Percentiles rank a stretch among this genome's conserved stretches.
phyloP scores from a whole-genome alignment of 1,140 invertebrate genomes.

The Cephus cinctus region DNA sequence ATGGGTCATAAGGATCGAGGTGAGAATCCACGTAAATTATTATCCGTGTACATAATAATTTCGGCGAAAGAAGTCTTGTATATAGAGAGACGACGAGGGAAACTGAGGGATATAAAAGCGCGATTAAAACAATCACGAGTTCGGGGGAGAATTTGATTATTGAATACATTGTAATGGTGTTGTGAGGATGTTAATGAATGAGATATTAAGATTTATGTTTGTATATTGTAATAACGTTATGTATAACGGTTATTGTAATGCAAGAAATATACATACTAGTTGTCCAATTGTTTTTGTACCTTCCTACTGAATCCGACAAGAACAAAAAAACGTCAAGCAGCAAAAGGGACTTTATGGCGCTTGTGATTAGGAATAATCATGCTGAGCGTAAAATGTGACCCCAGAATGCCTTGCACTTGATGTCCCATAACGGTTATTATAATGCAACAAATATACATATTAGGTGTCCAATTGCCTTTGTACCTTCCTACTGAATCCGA shows the following conservation, averaged over 20 bases:
- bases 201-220: slow-evolving; percentile 44
- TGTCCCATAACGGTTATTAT: slow-evolving; percentile 3
- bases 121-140: slow-evolving; percentile 12
- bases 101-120: slow-evolving; percentile 10
- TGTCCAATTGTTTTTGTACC: too few relatives aligned
- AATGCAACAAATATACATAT: slow-evolving; percentile 3
- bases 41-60: too few relatives aligned
- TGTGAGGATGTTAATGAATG: slow-evolving; percentile 37
- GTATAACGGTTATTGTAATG: slow-evolving; percentile 42
- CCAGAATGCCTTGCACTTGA: too few relatives aligned
- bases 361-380: too few relatives aligned
- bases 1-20: too few relatives aligned
- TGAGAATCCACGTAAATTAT: too few relatives aligned
- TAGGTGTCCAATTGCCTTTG: slow-evolving; percentile 1
- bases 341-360: too few relatives aligned
- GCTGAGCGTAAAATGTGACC: too few relatives aligned
- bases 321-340: neutral
- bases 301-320: neutral
- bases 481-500: neutral
- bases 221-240: slow-evolving; percentile 49
- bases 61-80: too few relatives aligned
- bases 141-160: too few relatives aligned
- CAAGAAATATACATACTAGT: slow-evolving; percentile 41
- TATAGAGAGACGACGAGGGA: too few relatives aligned
- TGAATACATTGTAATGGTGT: slow-evolving; percentile 29